A percentile compares a stretch with the other conserved stretches of the same genome.
Evolutionary conservation across 2,797 vertebrate genomes (phyloP).

Genomic region (Alosa sapidissima): DNA sequence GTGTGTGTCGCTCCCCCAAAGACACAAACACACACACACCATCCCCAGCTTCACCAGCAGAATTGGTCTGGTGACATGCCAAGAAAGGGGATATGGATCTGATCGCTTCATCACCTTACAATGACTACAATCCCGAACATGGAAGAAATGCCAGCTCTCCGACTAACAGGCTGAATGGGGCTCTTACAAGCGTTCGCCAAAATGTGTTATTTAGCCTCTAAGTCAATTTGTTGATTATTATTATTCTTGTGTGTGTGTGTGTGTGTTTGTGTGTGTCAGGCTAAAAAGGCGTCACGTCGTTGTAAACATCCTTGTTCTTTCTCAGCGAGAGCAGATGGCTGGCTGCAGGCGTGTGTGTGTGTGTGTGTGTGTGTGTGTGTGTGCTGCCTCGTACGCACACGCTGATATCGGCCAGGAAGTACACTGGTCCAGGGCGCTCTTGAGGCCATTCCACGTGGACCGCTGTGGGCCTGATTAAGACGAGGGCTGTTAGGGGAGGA

Average conservation of each 20-base stretch:
- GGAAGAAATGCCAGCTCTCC: neutral
- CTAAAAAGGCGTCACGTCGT: neutral
- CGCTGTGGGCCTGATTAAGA: neutral
- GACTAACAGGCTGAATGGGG: neutral
- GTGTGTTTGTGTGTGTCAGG: neutral
- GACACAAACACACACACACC: neutral
- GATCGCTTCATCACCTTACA: neutral
- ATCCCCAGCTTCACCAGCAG: neutral
- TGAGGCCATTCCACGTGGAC: neutral
- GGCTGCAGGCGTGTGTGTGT: neutral
- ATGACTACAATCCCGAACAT: neutral
- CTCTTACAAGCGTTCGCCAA: neutral
- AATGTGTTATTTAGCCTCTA: neutral
- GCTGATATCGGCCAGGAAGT: neutral
- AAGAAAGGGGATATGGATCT: slow-evolving; percentile 47
- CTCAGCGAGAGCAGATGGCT: slow-evolving; percentile 12
- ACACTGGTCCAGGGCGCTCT: neutral
- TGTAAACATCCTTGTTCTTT: slow-evolving; percentile 21
- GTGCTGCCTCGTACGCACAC: neutral
- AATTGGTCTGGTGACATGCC: slow-evolving; percentile 51
- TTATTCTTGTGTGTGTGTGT: neutral
- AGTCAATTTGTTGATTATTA: slow-evolving; percentile 1
- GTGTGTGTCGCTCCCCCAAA: neutral
- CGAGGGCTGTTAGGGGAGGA: neutral
- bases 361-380: neutral